Evolutionary conservation across 2,888 invertebrate species (phyloP).

Genomic region (Dicranocentrus wangi): DNA sequence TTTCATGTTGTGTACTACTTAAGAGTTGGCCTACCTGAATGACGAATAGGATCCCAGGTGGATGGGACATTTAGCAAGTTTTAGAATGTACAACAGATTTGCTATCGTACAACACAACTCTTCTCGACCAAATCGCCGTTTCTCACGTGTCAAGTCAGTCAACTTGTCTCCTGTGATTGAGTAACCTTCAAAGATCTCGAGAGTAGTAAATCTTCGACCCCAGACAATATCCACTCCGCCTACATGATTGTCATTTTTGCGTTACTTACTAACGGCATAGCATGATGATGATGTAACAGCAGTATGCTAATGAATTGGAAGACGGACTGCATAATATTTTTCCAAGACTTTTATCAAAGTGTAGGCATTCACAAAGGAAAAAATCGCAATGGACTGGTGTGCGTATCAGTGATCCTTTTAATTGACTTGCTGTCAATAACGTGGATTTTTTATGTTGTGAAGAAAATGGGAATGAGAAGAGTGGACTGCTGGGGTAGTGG

Average conservation of each 20-base stretch:
- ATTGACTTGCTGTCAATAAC: not conserved
- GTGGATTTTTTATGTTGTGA: not conserved
- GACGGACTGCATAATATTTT: not conserved
- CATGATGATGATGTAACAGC: too few species aligned
- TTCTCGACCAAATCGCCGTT: not conserved
- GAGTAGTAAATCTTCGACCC: conserved; percentile 1
- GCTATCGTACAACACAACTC: not conserved
- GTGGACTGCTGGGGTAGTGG: too few species aligned
- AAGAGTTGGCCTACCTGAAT: too few species aligned
- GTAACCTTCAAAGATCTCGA: conserved; percentile 46
- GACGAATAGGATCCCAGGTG: too few species aligned
- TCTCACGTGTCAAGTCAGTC: conserved; percentile 21
- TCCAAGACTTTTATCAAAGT: not conserved
- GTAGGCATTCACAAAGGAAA: not conserved
- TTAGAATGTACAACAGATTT: too few species aligned
- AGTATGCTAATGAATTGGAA: conserved; percentile 43
- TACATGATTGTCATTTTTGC: conserved; percentile 16
- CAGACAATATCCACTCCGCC: conserved; percentile 1
- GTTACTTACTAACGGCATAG: not conserved
- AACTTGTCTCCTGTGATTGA: conserved; percentile 34
- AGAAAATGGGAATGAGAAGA: not conserved
- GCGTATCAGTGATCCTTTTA: not conserved
- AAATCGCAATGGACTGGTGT: not conserved
- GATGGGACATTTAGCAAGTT: not conserved
- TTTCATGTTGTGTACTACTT: too few species aligned